These are phyloP conservation scores for Hydrocynus forskahlii DNA, from an alignment of 2,797 vertebrate species.

Conservation along the genomic window DNA sequence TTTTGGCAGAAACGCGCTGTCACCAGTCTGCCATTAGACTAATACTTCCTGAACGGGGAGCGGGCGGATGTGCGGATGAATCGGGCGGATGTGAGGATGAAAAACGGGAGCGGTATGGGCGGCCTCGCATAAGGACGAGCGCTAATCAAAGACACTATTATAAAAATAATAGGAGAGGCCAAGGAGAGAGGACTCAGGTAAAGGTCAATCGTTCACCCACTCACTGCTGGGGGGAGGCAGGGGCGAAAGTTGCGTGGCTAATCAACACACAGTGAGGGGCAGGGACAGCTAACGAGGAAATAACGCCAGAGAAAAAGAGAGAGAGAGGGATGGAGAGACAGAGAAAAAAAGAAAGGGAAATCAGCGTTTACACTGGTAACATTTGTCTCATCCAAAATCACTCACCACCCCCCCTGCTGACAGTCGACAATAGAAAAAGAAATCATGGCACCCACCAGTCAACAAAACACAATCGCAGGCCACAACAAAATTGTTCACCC, in stretches of 20 bases:
- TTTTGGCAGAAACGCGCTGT: slow-evolving; percentile 30
- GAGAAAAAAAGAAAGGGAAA: background rate
- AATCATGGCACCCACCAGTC: too few species aligned
- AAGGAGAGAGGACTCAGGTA: slow-evolving; percentile 26
- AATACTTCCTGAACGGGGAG: background rate
- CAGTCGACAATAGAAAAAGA: too few species aligned
- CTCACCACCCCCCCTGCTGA: too few species aligned
- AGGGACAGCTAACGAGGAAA: background rate
- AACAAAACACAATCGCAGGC: too few species aligned
- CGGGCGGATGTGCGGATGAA: background rate
- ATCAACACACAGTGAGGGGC: background rate
- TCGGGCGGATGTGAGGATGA: slow-evolving; percentile 1
- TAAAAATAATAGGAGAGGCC: slow-evolving; percentile 30
- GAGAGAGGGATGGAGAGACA: background rate
- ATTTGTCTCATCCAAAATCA: too few species aligned
- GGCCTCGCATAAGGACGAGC: slow-evolving; percentile 35
- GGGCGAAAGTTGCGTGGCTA: background rate
- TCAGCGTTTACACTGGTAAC: too few species aligned
- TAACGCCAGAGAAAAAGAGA: background rate
- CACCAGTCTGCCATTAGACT: slow-evolving; percentile 26
- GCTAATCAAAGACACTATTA: slow-evolving; percentile 43
- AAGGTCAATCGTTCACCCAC: slow-evolving; percentile 33
- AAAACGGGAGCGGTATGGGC: slow-evolving; percentile 29
- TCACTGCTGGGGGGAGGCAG: background rate
- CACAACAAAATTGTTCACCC: too few species aligned